These are phyloP conservation scores for Cosmia pyralina DNA, from an alignment of 2,888 invertebrate genomes.

Conservation along the genomic window DNA sequence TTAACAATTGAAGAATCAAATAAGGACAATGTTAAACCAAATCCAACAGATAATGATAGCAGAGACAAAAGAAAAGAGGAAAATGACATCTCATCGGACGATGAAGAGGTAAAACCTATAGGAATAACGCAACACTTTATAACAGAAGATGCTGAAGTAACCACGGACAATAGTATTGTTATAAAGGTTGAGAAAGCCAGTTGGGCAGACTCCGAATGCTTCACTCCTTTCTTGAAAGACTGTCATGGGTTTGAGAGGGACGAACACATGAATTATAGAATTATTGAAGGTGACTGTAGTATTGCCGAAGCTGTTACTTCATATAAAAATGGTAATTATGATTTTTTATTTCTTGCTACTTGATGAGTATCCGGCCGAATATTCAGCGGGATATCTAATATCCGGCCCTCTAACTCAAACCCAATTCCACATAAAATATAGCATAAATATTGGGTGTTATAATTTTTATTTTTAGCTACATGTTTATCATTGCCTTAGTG, in stretches of 20 bases:
- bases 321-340: constrained; percentile 74
- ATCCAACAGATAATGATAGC: constrained; percentile 4
- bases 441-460: background rate
- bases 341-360: background rate
- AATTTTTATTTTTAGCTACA: background rate
- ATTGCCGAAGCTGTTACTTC: constrained; percentile 72
- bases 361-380: background rate
- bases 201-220: constrained; percentile 62
- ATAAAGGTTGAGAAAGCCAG: constrained; percentile 63
- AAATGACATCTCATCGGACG: constrained; percentile 32
- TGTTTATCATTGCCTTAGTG: background rate
- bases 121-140: constrained; percentile 31
- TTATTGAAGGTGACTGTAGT: constrained; percentile 76
- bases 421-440: too few relatives aligned
- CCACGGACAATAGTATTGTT: constrained; percentile 46
- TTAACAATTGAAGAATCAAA: background rate
- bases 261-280: constrained; percentile 58
- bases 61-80: background rate
- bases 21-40: constrained; percentile 15
- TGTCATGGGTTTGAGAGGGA: constrained; percentile 71
- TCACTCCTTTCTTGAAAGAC: constrained; percentile 76
- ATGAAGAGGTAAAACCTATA: constrained; percentile 46
- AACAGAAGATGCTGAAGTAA: constrained; percentile 33
- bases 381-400: background rate
- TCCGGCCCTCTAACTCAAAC: background rate